Evolutionary conservation across 1,140 invertebrate genomes (phyloP).

Genomic region (Diabrotica undecimpunctata): DNA sequence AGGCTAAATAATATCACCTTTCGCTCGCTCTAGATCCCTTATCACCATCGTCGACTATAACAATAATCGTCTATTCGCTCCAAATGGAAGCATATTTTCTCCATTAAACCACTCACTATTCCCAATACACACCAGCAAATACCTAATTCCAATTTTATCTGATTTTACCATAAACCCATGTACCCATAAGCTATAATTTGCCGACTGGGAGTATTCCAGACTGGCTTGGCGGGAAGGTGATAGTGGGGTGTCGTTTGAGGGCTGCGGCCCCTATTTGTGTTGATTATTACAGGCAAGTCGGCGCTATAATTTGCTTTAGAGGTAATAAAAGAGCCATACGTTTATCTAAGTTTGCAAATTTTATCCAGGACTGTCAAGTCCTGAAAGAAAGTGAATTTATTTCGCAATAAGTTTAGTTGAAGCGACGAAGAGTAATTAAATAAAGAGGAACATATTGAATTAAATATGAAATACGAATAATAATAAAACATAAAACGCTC

Average conservation of each 20-base stretch:
- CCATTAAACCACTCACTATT: constrained; percentile 12
- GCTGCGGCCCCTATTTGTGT: constrained; percentile 16
- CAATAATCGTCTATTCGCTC: too few species aligned
- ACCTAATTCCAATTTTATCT: constrained; percentile 14
- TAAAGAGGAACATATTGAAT: too few species aligned
- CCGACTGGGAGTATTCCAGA: neutral
- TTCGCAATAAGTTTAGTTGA: too few species aligned
- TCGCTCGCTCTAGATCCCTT: too few species aligned
- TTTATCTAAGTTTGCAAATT: constrained; percentile 14
- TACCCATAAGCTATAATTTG: constrained; percentile 19
- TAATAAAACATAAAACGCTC: too few species aligned
- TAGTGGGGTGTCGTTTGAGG: neutral
- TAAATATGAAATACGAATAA: too few species aligned
- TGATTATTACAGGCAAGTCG: constrained; percentile 13
- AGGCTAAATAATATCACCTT: too few species aligned
- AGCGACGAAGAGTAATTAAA: too few species aligned
- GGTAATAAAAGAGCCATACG: constrained; percentile 17
- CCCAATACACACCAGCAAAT: constrained; percentile 4
- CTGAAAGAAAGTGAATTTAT: too few species aligned
- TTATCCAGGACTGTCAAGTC: constrained; percentile 15
- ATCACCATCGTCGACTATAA: too few species aligned
- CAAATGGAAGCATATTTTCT: neutral
- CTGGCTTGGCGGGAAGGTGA: neutral
- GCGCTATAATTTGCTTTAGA: constrained; percentile 21
- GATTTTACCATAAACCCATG: constrained; percentile 6